These are phyloP conservation scores for Festucalex cinctus DNA, from an alignment of 2,113 vertebrate species.

Conservation along the genomic window DNA sequence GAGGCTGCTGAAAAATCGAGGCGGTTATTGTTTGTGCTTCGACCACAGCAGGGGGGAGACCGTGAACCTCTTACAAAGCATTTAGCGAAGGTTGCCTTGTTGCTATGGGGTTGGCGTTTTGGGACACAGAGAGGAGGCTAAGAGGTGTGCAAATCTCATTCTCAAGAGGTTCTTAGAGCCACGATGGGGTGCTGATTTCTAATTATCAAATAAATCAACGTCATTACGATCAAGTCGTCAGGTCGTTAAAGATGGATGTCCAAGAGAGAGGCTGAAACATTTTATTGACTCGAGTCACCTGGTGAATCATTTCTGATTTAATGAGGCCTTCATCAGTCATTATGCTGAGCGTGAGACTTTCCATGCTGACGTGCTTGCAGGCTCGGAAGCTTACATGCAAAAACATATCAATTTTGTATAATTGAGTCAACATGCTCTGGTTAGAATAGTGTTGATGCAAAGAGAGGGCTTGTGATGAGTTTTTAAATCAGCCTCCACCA, in stretches of 20 bases:
- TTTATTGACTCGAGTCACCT: constrained; percentile 11
- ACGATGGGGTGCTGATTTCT: constrained; percentile 8
- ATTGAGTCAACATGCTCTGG: constrained; percentile 9
- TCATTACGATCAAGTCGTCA: constrained; percentile 44
- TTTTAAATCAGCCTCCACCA: too few relatives aligned
- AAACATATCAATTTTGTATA: not conserved
- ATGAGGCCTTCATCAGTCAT: constrained; percentile 19
- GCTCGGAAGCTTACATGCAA: not conserved
- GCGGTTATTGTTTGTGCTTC: constrained; percentile 51
- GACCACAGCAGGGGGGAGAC: constrained; percentile 25
- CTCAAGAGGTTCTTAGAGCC: constrained; percentile 9
- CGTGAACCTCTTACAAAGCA: constrained; percentile 48
- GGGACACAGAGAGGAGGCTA: constrained; percentile 30
- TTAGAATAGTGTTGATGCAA: not conserved
- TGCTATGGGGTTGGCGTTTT: constrained; percentile 48
- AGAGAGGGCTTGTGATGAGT: too few relatives aligned
- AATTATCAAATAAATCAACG: constrained; percentile 4
- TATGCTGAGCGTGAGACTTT: not conserved
- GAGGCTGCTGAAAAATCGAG: constrained; percentile 36
- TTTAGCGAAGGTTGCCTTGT: constrained; percentile 54
- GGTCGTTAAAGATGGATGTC: constrained; percentile 37
- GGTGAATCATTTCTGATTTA: constrained; percentile 31
- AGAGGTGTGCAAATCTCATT: constrained; percentile 20
- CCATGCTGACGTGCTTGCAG: constrained; percentile 2
- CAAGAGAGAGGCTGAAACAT: constrained; percentile 13